Evolutionary conservation across 2,797 vertebrate species (phyloP), one percentile per base, ranked within the genome.

Genomic region (Periophthalmus magnuspinnatus): DNA sequence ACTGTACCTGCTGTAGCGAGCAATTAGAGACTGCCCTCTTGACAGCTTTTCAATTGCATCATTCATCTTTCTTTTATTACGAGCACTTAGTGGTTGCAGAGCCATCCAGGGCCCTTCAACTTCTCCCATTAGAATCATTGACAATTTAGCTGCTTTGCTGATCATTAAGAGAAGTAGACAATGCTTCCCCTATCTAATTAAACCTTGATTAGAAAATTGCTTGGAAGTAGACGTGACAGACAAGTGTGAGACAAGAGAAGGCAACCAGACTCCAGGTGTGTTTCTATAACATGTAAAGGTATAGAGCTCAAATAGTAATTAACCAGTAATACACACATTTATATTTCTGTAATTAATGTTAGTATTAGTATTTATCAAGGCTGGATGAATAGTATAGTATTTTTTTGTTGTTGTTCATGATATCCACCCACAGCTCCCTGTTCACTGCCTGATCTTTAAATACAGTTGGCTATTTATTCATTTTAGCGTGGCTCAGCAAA

Each of bases 191-290:
- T 74, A 69, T 78, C 87, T 86, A 91, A 92, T 92, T 88, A 90
- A 89, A 87, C 72, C 82, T 78, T 90, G 81, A 87, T 91, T 86
- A 80, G 82, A 86, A 88, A 89, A 85, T 79, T 79, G 74, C 68
- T 91, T 84, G 74, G 81, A 74, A 68, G 67, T 84, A 85, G 71
- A 76, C 70, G 71, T 55, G 69, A 68, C 60, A 73, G 67, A 68
- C 19, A 67, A 17, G 69, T 54, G 79, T 24, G 50, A 75, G 69
- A 66, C 21, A 9, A 24, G 65, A 70, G 54, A 79, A 69, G 57
- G 9, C 65, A 74, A 72, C 21, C 34, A 72, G 69, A 65, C 72
- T 65, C 67, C 78, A 85, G 78, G 83, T 63, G 70, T 52, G 65
- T 72, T 79, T 58, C 66, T 59, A 50, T 64, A 68, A 56, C 33